phyloP scores from a whole-genome alignment of 2,113 vertebrate genomes.

The Dissostichus mawsoni region DNA sequence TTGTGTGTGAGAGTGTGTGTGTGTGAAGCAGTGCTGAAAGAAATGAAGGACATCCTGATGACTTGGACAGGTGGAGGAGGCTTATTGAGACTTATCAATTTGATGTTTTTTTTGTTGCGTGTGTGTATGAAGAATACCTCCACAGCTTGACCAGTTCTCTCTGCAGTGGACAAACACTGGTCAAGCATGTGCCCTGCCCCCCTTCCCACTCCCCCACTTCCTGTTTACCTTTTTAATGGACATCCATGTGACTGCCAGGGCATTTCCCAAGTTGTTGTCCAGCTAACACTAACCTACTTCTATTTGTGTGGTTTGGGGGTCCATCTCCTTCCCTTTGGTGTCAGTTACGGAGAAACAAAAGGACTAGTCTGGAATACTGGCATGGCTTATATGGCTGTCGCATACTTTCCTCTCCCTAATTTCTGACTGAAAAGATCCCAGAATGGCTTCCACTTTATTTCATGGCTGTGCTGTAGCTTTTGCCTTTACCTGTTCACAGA shows the following conservation, averaged over 20 bases:
- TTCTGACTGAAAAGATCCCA: slow-evolving; percentile 25
- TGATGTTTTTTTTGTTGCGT: slow-evolving; percentile 30
- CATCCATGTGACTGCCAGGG: slow-evolving; percentile 67
- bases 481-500: slow-evolving; percentile 45
- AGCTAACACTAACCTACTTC: slow-evolving; percentile 64
- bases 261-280: slow-evolving; percentile 65
- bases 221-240: slow-evolving; percentile 64
- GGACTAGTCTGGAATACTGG: slow-evolving; percentile 56
- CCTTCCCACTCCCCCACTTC: slow-evolving; percentile 8
- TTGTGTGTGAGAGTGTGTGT: slow-evolving; percentile 28
- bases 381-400: slow-evolving; percentile 36
- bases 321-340: slow-evolving; percentile 47
- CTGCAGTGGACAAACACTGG: slow-evolving; percentile 65
- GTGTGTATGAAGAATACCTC: slow-evolving; percentile 79
- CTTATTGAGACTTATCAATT: slow-evolving; percentile 56
- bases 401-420: slow-evolving; percentile 7
- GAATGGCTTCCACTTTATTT: slow-evolving; percentile 43
- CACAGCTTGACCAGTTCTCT: slow-evolving; percentile 69
- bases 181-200: slow-evolving; percentile 47
- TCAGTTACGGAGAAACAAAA: slow-evolving; percentile 30
- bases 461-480: slow-evolving; percentile 36
- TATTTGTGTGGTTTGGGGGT: slow-evolving; percentile 44
- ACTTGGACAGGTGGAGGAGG: slow-evolving; percentile 67
- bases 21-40: slow-evolving; percentile 32
- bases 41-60: slow-evolving; percentile 74